A percentile compares a stretch with the other conserved stretches of the same genome.
phyloP scores from a whole-genome alignment of 2,797 vertebrate species.

The Enteromius viviparus region DNA sequence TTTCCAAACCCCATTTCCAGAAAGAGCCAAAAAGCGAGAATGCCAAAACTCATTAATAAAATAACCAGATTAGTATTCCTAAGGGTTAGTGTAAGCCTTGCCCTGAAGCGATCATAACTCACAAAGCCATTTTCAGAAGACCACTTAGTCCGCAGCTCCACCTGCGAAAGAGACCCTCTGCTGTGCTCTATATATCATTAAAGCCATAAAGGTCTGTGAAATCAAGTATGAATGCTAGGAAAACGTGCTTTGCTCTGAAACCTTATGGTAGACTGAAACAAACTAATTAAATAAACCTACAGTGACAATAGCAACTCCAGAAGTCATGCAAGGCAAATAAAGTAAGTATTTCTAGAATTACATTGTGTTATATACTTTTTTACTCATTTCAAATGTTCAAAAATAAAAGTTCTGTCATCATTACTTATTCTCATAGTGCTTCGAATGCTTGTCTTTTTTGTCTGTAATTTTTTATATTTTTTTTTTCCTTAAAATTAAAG shows the following conservation, averaged over 20 bases:
- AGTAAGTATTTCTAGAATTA: neutral
- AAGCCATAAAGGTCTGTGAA: slow-evolving; percentile 20
- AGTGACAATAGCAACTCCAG: neutral
- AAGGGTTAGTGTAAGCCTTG: slow-evolving; percentile 21
- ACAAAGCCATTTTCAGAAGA: slow-evolving; percentile 46
- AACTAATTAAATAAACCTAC: neutral
- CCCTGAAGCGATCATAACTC: slow-evolving; percentile 39
- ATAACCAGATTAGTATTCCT: slow-evolving; percentile 47
- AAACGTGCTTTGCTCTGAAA: neutral
- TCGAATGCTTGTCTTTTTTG: neutral
- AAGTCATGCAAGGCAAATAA: neutral
- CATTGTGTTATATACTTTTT: neutral
- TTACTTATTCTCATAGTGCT: neutral
- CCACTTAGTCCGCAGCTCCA: slow-evolving; percentile 19
- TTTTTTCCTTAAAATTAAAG: neutral
- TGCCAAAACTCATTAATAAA: slow-evolving; percentile 45
- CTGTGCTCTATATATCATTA: slow-evolving; percentile 14
- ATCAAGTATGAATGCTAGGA: slow-evolving; percentile 6
- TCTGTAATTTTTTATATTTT: no score
- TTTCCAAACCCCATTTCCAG: neutral
- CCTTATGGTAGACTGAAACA: neutral
- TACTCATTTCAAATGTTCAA: no score
- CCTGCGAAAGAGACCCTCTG: slow-evolving; percentile 30
- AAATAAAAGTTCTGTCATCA: neutral
- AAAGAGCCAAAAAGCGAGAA: neutral